Evolutionary conservation across 2,888 invertebrate genomes (phyloP).

Genomic region (Geotrupes spiniger): DNA sequence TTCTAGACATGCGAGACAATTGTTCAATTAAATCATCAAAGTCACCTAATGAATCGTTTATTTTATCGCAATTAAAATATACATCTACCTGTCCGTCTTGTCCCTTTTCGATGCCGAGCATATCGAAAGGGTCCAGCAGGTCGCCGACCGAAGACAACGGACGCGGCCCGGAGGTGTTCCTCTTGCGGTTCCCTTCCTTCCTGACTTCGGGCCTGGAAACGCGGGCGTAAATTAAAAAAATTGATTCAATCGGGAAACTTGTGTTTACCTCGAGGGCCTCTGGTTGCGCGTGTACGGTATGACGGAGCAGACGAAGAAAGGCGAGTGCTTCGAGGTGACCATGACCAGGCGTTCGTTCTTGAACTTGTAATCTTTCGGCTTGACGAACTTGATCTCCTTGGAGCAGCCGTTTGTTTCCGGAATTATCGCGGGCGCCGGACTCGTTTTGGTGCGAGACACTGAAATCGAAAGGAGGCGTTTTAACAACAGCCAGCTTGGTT

Average conservation of each 20-base stretch:
- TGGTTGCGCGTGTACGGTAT: constrained; percentile 68
- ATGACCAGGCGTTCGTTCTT: constrained; percentile 80
- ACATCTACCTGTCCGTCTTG: constrained; percentile 70
- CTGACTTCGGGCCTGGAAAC: constrained; percentile 60
- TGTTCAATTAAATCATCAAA: neutral
- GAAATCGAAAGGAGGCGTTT: constrained; percentile 4
- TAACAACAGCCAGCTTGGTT: too few relatives aligned
- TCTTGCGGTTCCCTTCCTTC: constrained; percentile 70
- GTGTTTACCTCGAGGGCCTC: constrained; percentile 20
- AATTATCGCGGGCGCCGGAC: constrained; percentile 50
- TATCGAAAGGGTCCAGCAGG: constrained; percentile 79
- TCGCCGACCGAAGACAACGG: constrained; percentile 84
- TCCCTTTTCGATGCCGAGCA: constrained; percentile 76
- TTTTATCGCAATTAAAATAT: neutral
- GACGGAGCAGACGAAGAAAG: constrained; percentile 83
- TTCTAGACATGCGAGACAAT: too few relatives aligned
- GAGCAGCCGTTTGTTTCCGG: constrained; percentile 53
- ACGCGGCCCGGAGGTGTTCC: constrained; percentile 78
- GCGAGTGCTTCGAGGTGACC: constrained; percentile 73
- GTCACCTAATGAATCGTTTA: neutral
- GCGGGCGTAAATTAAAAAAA: too few relatives aligned
- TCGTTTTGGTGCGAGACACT: constrained; percentile 36
- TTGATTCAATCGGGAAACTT: neutral
- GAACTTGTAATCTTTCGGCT: constrained; percentile 64
- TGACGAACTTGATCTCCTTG: constrained; percentile 61